Evolutionary conservation across 2,113 vertebrate genomes (phyloP).

Genomic region (Plecturocebus donacophilus): DNA sequence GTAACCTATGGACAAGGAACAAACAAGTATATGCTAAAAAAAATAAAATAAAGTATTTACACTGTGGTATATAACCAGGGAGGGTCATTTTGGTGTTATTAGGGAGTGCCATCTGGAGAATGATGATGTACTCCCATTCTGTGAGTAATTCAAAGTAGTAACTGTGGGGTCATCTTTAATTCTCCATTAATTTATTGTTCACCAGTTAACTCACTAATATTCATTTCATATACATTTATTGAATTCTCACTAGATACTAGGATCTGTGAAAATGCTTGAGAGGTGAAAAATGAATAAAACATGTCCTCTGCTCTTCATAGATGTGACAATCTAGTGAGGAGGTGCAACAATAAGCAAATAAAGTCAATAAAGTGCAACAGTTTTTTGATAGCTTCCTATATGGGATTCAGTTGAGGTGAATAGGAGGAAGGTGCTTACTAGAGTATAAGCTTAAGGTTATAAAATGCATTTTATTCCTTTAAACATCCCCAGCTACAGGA

Average conservation of each 20-base stretch:
- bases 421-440: not conserved
- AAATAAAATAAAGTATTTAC: not conserved
- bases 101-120: not conserved
- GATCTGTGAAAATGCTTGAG: not conserved
- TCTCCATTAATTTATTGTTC: not conserved
- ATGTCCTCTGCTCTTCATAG: not conserved
- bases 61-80: not conserved
- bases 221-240: not conserved
- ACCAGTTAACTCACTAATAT: not conserved
- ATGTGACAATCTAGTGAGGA: not conserved
- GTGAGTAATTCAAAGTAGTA: not conserved
- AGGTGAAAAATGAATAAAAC: not conserved
- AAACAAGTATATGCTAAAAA: not conserved
- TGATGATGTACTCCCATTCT: not conserved
- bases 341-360: not conserved
- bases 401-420: accelerated
- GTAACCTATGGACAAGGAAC: not conserved
- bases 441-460: not conserved
- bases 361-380: not conserved
- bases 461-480: not conserved
- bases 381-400: not conserved
- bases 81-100: not conserved
- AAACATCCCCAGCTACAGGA: not conserved
- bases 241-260: not conserved
- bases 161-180: not conserved